Base-by-base conservation (phyloP, 2,113 vertebrate species). In the Pseudorasbora parva region DNA sequence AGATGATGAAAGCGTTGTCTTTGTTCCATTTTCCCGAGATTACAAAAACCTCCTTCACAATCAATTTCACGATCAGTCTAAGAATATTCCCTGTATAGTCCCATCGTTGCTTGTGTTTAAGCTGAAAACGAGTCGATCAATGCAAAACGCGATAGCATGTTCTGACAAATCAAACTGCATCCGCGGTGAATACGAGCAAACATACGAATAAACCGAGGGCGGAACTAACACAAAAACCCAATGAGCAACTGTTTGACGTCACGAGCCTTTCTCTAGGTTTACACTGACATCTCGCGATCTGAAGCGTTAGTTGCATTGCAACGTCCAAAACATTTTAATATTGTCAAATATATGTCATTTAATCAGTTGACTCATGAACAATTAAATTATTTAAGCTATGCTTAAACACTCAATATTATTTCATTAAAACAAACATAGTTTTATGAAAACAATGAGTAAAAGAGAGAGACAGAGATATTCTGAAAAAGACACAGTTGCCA, bases 21-120 rank as follows among this genome's bases (percentile, higher is more conserved):
- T 87, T 86, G 85, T 88, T 88, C 88, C 92, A 93, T 92, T 81
- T 66, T 47, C 21, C 25, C 47, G 12, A 15, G 45, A 33, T 68
- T 8, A 54, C 45, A 23, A 25, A n/a, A 43, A 8, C 37, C 1
- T 12, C 8, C 2, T 47, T 56, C 75, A 41, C 14, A 10, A 59
- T 8, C 11, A 43, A 15, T 56, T 23, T 69, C 23, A 71, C 2
- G 33, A 49, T 43, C 15, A 43, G 6, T 7, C 64, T 41, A 30
- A 23, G 12, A 23, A 4, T 25, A 27, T 57, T 14, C 15, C 7
- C 74, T 11, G 17, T 5, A 11, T 68, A 43, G 25, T 17, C 19
- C 33, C 57, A 66, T 47, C 21, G 25, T 9, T 66, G 47, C 14
- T 41, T 4, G 51, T 0, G 27, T 56, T 33, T 56, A 62, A 12